Evolutionary conservation across 2,797 vertebrate species (phyloP).

Genomic region (Knipowitschia caucasica): DNA sequence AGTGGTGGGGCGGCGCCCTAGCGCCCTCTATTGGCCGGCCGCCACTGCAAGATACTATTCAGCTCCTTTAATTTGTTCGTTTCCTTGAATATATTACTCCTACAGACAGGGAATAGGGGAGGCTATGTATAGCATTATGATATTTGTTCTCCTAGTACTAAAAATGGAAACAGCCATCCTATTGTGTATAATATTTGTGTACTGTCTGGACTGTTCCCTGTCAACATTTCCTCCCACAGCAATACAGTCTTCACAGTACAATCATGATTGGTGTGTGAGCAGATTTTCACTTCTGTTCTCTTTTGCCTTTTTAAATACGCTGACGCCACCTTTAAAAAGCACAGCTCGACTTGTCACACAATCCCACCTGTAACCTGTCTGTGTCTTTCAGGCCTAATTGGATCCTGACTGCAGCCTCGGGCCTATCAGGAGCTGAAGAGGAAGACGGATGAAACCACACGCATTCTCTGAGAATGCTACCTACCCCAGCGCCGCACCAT

Average conservation of each 20-base stretch:
- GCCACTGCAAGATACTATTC: too few relatives aligned
- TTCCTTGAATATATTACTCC: background rate
- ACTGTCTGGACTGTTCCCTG: constrained; percentile 6
- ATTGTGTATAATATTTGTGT: background rate
- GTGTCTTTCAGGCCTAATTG: constrained; percentile 68
- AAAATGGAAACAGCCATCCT: constrained; percentile 1
- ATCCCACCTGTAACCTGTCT: constrained; percentile 44
- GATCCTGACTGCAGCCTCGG: constrained; percentile 66
- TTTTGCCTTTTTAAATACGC: constrained; percentile 29
- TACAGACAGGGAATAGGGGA: background rate
- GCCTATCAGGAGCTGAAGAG: constrained; percentile 55
- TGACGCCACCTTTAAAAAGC: constrained; percentile 31
- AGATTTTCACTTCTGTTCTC: constrained; percentile 19
- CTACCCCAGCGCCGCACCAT: constrained; percentile 45
- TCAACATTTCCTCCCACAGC: constrained; percentile 6
- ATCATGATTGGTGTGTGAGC: constrained; percentile 13
- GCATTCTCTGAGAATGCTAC: constrained; percentile 68
- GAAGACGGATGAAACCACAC: constrained; percentile 62
- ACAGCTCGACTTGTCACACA: constrained; percentile 25
- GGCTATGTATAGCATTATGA: background rate
- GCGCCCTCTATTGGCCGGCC: too few relatives aligned
- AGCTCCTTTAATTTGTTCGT: background rate
- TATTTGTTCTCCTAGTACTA: background rate
- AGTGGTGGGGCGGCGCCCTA: too few relatives aligned
- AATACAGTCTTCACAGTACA: constrained; percentile 3